Percentiles rank a stretch among this genome's conserved stretches.
Evolutionary conservation across 2,113 vertebrate species (phyloP).

Genomic region (Chiloscyllium plagiosum): DNA sequence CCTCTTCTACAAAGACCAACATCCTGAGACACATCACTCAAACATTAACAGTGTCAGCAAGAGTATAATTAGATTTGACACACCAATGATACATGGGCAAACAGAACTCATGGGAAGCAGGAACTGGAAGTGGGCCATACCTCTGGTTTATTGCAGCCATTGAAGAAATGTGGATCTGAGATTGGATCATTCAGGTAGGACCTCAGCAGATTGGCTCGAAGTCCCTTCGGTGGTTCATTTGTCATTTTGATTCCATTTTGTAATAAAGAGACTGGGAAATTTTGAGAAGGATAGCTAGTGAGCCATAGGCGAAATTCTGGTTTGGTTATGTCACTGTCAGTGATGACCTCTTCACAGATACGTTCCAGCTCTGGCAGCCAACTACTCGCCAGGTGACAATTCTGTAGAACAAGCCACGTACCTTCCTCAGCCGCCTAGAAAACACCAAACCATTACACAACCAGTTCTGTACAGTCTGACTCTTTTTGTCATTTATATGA

Average conservation of each 20-base stretch:
- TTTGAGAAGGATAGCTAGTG: conserved; percentile 50
- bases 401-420: conserved; percentile 45
- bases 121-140: not conserved
- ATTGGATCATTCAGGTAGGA: conserved; percentile 43
- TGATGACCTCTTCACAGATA: conserved; percentile 49
- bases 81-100: not conserved
- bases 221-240: conserved; percentile 42
- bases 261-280: conserved; percentile 42
- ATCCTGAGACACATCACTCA: too few relatives aligned
- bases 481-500: too few relatives aligned
- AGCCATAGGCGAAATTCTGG: conserved; percentile 47
- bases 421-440: conserved; percentile 44
- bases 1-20: too few relatives aligned
- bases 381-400: conserved; percentile 43
- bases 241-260: conserved; percentile 46
- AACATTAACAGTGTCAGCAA: not conserved
- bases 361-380: conserved; percentile 44
- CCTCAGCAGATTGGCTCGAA: conserved; percentile 41
- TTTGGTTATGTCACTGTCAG: conserved; percentile 47
- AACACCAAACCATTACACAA: conserved; percentile 23
- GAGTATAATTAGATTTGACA: not conserved
- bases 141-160: conserved; percentile 48
- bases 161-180: conserved; percentile 47
- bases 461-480: not conserved
- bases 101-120: not conserved